phyloP scores from a whole-genome alignment of 2,113 vertebrate genomes.

The Pterocles gutturalis region DNA sequence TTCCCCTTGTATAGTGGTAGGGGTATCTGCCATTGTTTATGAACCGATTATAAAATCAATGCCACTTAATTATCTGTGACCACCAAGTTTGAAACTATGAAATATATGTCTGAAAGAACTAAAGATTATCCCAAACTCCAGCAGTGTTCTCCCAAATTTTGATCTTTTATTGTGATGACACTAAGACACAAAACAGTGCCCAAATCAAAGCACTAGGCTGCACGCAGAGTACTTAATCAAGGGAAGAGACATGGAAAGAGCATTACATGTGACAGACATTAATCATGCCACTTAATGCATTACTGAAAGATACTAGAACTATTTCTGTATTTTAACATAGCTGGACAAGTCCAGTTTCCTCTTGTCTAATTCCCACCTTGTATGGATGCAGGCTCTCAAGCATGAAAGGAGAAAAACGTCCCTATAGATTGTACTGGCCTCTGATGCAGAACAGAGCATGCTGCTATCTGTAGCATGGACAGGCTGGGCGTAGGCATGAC shows the following conservation, averaged over 20 bases:
- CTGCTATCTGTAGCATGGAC: constrained; percentile 33
- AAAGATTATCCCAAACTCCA: not conserved
- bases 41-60: not conserved
- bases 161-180: not conserved
- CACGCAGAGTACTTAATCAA: rapidly evolving
- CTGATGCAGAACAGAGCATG: constrained; percentile 29
- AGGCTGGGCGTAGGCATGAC: not conserved
- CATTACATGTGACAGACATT: not conserved
- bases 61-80: not conserved
- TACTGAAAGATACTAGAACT: constrained; percentile 6
- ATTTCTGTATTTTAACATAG: constrained; percentile 34
- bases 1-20: not conserved
- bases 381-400: constrained; percentile 11
- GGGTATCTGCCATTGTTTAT: not conserved
- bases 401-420: not conserved
- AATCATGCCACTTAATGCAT: not conserved
- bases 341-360: not conserved
- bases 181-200: not conserved
- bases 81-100: not conserved
- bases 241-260: not conserved
- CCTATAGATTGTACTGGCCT: not conserved
- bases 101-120: not conserved
- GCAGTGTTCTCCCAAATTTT: not conserved
- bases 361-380: not conserved
- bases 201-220: not conserved